Percentiles rank a stretch among this genome's conserved stretches.
These are phyloP conservation scores for Battus philenor DNA, from an alignment of 1,140 invertebrate genomes.

Conservation along the genomic window DNA sequence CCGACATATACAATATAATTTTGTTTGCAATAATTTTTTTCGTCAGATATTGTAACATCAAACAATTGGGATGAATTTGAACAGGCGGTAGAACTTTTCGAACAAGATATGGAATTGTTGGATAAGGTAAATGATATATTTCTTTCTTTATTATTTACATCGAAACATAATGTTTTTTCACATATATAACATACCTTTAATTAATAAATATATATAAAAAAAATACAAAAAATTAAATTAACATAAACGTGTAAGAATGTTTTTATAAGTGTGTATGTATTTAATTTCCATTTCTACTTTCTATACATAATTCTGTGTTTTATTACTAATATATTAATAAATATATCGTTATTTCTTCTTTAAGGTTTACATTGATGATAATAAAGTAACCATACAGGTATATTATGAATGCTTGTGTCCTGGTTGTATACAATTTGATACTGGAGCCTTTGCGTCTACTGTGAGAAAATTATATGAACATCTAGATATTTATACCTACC, in stretches of 20 bases:
- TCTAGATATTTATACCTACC: constrained; percentile 77
- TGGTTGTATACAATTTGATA: constrained; percentile 84
- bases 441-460: constrained; percentile 69
- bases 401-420: constrained; percentile 90
- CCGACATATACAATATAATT: too few relatives aligned
- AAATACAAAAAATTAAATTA: neutral
- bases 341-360: neutral
- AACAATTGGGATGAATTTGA: too few relatives aligned
- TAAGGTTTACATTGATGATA: neutral
- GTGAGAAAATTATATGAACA: constrained; percentile 69
- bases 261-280: too few relatives aligned
- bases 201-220: too few relatives aligned
- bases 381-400: constrained; percentile 57
- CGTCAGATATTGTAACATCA: too few relatives aligned
- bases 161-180: too few relatives aligned
- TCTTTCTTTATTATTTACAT: too few relatives aligned
- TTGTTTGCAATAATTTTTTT: too few relatives aligned
- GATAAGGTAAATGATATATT: too few relatives aligned
- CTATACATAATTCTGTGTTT: neutral
- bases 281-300: neutral
- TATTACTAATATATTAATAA: neutral
- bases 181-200: too few relatives aligned
- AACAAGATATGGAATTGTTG: too few relatives aligned
- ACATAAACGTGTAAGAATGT: neutral
- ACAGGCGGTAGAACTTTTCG: too few relatives aligned